A percentile compares a stretch with the other conserved stretches of the same genome.
Evolutionary conservation across 2,797 vertebrate genomes (phyloP).

Genomic region (Allochrocebus solatus): DNA sequence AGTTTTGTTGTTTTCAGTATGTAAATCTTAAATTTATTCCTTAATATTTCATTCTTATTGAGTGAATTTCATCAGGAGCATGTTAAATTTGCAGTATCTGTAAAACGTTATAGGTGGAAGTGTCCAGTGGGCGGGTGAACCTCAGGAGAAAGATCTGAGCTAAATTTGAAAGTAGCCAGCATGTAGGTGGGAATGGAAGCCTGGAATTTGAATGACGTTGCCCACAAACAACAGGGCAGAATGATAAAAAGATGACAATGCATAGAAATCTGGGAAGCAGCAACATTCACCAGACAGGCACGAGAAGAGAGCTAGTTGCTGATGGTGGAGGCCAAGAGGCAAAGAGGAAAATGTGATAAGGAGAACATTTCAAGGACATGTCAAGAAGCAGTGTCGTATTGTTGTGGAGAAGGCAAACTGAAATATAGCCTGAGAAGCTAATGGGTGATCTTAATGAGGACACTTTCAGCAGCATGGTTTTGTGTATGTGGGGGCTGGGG

Average conservation of each 20-base stretch:
- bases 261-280: background rate
- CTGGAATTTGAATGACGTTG: background rate
- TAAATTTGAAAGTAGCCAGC: background rate
- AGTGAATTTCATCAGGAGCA: background rate
- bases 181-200: background rate
- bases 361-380: background rate
- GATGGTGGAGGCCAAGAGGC: background rate
- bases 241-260: background rate
- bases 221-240: background rate
- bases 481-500: accelerated
- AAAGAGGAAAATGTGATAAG: background rate
- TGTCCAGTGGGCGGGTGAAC: background rate
- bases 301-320: background rate
- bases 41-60: background rate
- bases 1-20: background rate
- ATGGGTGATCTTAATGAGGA: background rate
- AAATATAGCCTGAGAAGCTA: background rate
- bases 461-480: background rate
- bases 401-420: background rate
- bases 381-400: background rate
- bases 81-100: background rate
- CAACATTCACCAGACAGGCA: background rate
- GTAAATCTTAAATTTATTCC: background rate
- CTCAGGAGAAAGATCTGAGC: background rate
- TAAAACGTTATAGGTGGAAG: background rate